phyloP scores from a whole-genome alignment of 1,140 invertebrate genomes.

The Neomicropteryx cornuta region DNA sequence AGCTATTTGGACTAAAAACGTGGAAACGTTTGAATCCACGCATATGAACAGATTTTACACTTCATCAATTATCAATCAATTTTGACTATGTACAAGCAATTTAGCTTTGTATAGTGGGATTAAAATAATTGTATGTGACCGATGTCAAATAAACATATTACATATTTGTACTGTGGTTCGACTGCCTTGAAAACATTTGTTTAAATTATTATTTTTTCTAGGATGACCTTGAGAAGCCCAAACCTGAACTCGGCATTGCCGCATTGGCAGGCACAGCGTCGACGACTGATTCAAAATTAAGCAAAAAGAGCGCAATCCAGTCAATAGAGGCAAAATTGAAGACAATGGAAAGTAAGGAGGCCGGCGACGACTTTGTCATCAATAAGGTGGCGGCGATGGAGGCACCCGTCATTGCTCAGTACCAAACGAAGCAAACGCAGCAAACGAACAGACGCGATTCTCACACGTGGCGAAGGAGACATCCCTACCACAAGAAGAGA shows the following conservation, averaged over 20 bases:
- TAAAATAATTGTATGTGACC: no score
- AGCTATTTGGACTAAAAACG: no score
- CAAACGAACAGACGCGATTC: slow-evolving; percentile 38
- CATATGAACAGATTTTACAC: no score
- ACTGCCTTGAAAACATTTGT: no score
- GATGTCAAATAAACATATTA: no score
- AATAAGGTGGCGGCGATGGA: slow-evolving; percentile 53
- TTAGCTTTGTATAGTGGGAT: no score
- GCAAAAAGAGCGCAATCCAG: slow-evolving; percentile 67
- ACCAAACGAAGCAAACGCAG: slow-evolving; percentile 43
- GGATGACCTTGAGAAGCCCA: slow-evolving; percentile 62
- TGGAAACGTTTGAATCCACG: no score
- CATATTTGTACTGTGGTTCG: no score
- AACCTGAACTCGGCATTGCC: slow-evolving; percentile 62
- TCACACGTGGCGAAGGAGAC: slow-evolving; percentile 28
- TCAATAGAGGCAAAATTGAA: slow-evolving; percentile 82
- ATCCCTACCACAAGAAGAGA: slow-evolving; percentile 40
- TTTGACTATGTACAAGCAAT: no score
- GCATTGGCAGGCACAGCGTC: slow-evolving; percentile 57
- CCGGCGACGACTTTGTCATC: slow-evolving; percentile 57
- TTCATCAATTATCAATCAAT: no score
- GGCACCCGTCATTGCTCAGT: slow-evolving; percentile 53
- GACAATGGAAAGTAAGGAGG: slow-evolving; percentile 57
- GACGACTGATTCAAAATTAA: slow-evolving; percentile 56
- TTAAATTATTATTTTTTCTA: slow-evolving; percentile 25